Evolutionary conservation across 1,140 invertebrate genomes (phyloP).

Genomic region (Saxidomus purpurata): DNA sequence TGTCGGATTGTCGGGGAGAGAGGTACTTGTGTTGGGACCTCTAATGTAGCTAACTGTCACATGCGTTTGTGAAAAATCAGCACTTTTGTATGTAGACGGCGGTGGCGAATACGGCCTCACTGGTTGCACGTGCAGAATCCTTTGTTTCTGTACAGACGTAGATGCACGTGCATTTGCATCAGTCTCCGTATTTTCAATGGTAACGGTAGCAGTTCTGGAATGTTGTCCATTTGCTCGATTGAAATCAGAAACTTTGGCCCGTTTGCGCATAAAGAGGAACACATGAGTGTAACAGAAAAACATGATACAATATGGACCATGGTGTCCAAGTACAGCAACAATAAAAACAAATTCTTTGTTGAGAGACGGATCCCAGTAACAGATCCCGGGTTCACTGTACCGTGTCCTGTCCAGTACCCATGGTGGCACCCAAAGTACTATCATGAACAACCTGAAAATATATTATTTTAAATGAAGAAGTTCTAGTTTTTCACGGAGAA

Average conservation of each 20-base stretch:
- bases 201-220: neutral
- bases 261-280: slow-evolving; percentile 77
- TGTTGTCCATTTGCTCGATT: neutral
- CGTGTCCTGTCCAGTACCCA: slow-evolving; percentile 82
- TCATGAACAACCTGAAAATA: slow-evolving; percentile 78
- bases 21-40: neutral
- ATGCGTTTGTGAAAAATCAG: neutral
- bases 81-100: neutral
- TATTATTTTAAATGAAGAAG: too few species aligned
- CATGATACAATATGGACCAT: slow-evolving; percentile 82
- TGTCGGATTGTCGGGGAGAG: neutral
- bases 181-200: neutral
- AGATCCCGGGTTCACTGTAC: slow-evolving; percentile 73
- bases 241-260: slow-evolving; percentile 54
- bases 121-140: neutral
- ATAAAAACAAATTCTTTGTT: slow-evolving; percentile 85
- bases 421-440: slow-evolving; percentile 83
- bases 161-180: neutral
- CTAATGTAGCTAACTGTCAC: neutral
- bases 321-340: slow-evolving; percentile 85
- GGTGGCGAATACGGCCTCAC: neutral
- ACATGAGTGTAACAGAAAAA: slow-evolving; percentile 83
- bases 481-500: too few species aligned
- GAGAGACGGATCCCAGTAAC: slow-evolving; percentile 84
- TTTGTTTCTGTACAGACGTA: neutral